These are phyloP conservation scores for Prunella himalayana DNA, from an alignment of 2,113 vertebrate genomes.

Conservation along the genomic window DNA sequence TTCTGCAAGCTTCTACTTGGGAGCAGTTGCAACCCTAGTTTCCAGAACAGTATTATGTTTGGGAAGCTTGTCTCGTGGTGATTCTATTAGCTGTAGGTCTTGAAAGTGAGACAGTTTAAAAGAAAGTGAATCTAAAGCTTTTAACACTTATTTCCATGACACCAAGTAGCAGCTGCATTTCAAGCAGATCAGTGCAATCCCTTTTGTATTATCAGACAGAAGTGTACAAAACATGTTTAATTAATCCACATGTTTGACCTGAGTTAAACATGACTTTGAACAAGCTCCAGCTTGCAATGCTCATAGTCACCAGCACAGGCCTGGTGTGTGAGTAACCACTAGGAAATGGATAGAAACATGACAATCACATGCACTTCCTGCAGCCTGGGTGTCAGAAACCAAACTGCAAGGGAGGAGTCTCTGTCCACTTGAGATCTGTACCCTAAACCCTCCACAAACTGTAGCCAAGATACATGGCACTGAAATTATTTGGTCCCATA, in stretches of 20 bases:
- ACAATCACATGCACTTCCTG: rapidly evolving
- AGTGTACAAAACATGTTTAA: not conserved
- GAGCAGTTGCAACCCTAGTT: not conserved
- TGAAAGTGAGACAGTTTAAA: not conserved
- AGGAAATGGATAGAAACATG: not conserved
- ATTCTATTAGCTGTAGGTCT: not conserved
- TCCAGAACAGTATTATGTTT: not conserved
- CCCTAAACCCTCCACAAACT: not conserved
- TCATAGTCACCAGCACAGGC: not conserved
- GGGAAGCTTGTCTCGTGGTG: rapidly evolving
- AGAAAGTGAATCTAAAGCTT: not conserved
- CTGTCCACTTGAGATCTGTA: not conserved
- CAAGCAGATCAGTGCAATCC: not conserved
- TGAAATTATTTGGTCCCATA: not conserved
- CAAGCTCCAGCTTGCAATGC: not conserved
- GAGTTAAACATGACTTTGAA: not conserved
- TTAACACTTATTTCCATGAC: not conserved
- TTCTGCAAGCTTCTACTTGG: not conserved
- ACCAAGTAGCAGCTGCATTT: not conserved
- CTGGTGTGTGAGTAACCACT: not conserved
- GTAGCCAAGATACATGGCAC: not conserved
- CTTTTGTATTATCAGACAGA: not conserved
- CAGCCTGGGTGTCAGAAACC: not conserved
- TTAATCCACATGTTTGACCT: not conserved
- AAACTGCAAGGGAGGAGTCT: not conserved